Conservation (phyloP, 2,888 invertebrate species). For the Eupeodes luniger region DNA sequence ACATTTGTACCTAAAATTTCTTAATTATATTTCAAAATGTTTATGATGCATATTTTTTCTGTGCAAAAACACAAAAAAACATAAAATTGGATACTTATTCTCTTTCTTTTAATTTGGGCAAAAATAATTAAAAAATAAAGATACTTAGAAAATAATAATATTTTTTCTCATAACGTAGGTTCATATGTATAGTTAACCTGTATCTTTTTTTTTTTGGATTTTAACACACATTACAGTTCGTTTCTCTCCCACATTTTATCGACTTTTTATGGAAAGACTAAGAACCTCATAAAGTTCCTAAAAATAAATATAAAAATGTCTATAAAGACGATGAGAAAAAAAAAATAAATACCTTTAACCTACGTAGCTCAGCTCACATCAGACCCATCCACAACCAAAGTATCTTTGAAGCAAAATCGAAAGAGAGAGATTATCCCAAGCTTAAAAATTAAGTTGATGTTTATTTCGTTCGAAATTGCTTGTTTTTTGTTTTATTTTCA, state of each 20-base stretch:
- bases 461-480: slow-evolving; percentile 62
- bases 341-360: slow-evolving; percentile 15
- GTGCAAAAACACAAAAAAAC: neutral
- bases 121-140: slow-evolving; percentile 43
- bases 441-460: slow-evolving; percentile 57
- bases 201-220: neutral
- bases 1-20: neutral
- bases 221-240: slow-evolving; percentile 65
- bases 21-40: slow-evolving; percentile 39
- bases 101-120: slow-evolving; percentile 1
- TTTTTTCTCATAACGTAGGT: slow-evolving; percentile 13
- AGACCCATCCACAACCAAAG: neutral
- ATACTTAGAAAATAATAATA: slow-evolving; percentile 31
- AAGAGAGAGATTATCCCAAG: slow-evolving; percentile 34
- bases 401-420: slow-evolving; percentile 29
- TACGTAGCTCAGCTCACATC: neutral
- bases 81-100: neutral
- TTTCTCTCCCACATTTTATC: slow-evolving; percentile 68
- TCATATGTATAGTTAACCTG: neutral
- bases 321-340: slow-evolving; percentile 16
- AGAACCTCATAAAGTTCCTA: slow-evolving; percentile 71
- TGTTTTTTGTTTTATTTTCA: slow-evolving; percentile 28
- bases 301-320: slow-evolving; percentile 60
- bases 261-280: slow-evolving; percentile 69
- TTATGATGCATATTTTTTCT: slow-evolving; percentile 4